A percentile compares a stretch with the other conserved stretches of the same genome.
phyloP scores from a whole-genome alignment of 2,113 vertebrate genomes.

The Leuciscus idus region DNA sequence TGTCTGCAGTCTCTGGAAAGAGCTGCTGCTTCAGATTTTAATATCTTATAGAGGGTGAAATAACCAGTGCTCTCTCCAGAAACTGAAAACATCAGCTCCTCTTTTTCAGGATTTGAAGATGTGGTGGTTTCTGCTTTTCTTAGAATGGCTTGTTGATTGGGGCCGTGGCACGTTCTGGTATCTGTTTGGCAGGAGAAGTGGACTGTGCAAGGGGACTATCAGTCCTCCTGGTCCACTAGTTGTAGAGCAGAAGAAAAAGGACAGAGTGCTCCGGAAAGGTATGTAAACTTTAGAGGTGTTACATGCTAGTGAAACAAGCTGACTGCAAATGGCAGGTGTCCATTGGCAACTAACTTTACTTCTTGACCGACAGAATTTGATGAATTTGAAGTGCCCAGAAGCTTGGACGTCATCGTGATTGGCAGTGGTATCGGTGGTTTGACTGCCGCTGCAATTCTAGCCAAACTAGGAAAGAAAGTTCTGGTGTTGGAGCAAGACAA shows the following conservation, averaged over 20 bases:
- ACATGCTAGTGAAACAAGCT: not conserved
- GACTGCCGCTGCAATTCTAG: not conserved
- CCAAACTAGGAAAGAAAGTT: conserved; percentile 29
- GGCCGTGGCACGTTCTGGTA: not conserved
- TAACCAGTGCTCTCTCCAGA: not conserved
- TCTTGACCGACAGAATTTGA: not conserved
- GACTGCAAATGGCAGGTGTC: not conserved
- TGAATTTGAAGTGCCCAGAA: not conserved
- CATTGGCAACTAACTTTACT: not conserved
- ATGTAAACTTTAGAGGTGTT: not conserved
- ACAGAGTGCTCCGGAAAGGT: not conserved
- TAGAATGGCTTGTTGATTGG: conserved; percentile 36
- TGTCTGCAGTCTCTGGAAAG: not conserved
- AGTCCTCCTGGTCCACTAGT: not conserved
- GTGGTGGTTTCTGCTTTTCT: conserved; percentile 3
- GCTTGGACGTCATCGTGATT: conserved; percentile 18
- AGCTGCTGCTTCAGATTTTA: not conserved
- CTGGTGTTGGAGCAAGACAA: conserved; percentile 27
- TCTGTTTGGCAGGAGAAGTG: not conserved
- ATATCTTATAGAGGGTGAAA: not conserved
- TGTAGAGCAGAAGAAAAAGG: not conserved
- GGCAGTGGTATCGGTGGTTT: conserved; percentile 12
- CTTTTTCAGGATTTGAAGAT: not conserved
- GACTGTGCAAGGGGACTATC: not conserved
- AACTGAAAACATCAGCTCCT: not conserved